Evolutionary conservation across 2,888 invertebrate genomes (phyloP).

Genomic region (Leptinotarsa haldemani): DNA sequence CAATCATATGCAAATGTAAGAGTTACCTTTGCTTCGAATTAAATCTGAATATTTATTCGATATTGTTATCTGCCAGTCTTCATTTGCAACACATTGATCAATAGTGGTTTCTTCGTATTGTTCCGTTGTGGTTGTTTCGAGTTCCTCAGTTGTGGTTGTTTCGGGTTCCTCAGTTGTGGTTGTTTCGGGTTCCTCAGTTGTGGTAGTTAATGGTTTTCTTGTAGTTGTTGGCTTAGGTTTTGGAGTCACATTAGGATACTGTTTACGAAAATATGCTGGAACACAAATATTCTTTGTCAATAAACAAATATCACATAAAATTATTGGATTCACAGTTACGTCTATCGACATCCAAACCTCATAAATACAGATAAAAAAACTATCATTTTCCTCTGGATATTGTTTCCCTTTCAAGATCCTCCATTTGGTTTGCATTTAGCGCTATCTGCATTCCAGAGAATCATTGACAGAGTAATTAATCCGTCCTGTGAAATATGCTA

Average conservation of each 20-base stretch:
- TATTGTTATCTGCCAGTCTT: constrained; percentile 39
- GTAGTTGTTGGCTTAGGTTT: not conserved
- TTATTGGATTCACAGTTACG: too few species aligned
- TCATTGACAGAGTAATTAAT: too few species aligned
- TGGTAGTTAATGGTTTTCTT: not conserved
- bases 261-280: not conserved
- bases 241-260: not conserved
- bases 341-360: too few species aligned
- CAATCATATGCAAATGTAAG: too few species aligned
- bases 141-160: constrained; percentile 28
- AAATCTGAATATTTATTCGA: constrained; percentile 30
- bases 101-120: not conserved
- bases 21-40: constrained; percentile 30
- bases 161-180: constrained; percentile 23
- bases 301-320: too few species aligned
- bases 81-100: constrained; percentile 23
- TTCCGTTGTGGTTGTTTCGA: constrained; percentile 13
- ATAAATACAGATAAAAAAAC: too few species aligned
- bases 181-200: constrained; percentile 2
- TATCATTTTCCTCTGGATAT: too few species aligned
- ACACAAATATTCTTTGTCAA: not conserved
- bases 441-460: too few species aligned
- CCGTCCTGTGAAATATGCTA: too few species aligned
- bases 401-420: too few species aligned
- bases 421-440: too few species aligned